A percentile compares a stretch with the other conserved stretches of the same genome.
phyloP scores from a whole-genome alignment of 37 sponge, comb jelly and placozoan genomes.

The Amphimedon queenslandica region DNA sequence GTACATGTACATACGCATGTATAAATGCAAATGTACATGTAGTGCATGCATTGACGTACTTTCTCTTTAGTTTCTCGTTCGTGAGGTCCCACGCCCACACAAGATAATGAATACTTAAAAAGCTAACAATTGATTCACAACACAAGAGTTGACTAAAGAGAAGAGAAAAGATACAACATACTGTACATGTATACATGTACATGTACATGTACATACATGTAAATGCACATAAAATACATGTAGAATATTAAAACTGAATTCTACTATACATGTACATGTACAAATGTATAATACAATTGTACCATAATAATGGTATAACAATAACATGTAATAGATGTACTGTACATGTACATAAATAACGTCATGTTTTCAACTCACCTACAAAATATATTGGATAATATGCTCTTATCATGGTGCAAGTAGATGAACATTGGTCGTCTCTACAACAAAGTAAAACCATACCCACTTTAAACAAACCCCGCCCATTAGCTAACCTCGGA shows the following conservation, averaged over 20 bases:
- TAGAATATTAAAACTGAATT: not conserved
- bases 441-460: slow-evolving; percentile 18
- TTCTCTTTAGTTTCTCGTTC: slow-evolving; percentile 22
- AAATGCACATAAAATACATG: too few relatives aligned
- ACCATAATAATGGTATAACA: too few relatives aligned
- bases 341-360: too few relatives aligned
- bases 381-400: slow-evolving; percentile 91
- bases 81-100: slow-evolving; percentile 97
- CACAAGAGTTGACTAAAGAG: slow-evolving; percentile 67
- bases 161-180: not conserved
- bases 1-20: too few relatives aligned
- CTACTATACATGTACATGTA: too few relatives aligned
- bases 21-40: too few relatives aligned
- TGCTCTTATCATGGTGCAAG: slow-evolving; percentile 84
- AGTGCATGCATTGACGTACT: slow-evolving; percentile 55
- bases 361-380: too few relatives aligned
- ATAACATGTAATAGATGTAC: too few relatives aligned
- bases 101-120: slow-evolving; percentile 68
- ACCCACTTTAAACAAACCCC: not conserved
- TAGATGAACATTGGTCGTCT: slow-evolving; percentile 80
- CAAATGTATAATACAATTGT: too few relatives aligned
- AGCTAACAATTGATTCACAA: slow-evolving; percentile 71
- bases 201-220: too few relatives aligned
- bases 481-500: not conserved
- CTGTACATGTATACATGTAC: not conserved